A percentile compares a stretch with the other conserved stretches of the same genome.
Evolutionary conservation across 2,888 invertebrate genomes (phyloP).

Genomic region (Agonopterix alstromeriana): DNA sequence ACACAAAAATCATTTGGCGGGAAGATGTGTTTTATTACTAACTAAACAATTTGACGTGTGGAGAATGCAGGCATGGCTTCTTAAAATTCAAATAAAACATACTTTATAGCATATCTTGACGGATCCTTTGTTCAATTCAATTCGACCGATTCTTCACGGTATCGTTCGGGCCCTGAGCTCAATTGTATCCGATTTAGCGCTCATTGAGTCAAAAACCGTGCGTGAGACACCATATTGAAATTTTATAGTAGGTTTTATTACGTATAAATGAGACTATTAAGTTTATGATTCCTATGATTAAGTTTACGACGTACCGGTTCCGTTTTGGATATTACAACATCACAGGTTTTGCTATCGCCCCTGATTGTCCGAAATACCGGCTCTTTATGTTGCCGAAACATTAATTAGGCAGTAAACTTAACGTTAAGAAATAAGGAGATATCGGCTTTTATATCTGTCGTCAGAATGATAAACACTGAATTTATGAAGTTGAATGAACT

Average conservation of each 20-base stretch:
- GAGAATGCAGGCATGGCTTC: too few species aligned
- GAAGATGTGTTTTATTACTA: too few species aligned
- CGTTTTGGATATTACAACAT: slow-evolving; percentile 33
- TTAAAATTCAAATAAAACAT: neutral
- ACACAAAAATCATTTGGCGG: too few species aligned
- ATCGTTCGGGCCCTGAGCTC: slow-evolving; percentile 49
- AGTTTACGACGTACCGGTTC: slow-evolving; percentile 52
- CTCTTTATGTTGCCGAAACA: slow-evolving; percentile 31
- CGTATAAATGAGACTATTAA: slow-evolving; percentile 67
- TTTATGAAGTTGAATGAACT: slow-evolving; percentile 13
- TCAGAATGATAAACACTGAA: slow-evolving; percentile 28
- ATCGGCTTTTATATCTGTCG: slow-evolving; percentile 34
- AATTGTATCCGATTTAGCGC: slow-evolving; percentile 63
- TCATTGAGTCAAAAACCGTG: slow-evolving; percentile 57
- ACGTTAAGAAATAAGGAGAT: slow-evolving; percentile 29
- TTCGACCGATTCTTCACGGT: slow-evolving; percentile 67
- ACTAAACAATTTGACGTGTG: too few species aligned
- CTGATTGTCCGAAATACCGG: slow-evolving; percentile 26
- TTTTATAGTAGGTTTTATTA: slow-evolving; percentile 69
- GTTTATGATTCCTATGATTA: slow-evolving; percentile 65
- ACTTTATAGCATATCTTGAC: neutral
- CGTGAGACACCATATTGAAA: slow-evolving; percentile 59
- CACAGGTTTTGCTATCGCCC: slow-evolving; percentile 33
- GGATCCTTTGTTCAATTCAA: slow-evolving; percentile 43
- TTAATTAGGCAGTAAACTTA: slow-evolving; percentile 47